Evolutionary conservation across 2,113 vertebrate genomes (phyloP).

Genomic region (Herpetotheres cachinnans): DNA sequence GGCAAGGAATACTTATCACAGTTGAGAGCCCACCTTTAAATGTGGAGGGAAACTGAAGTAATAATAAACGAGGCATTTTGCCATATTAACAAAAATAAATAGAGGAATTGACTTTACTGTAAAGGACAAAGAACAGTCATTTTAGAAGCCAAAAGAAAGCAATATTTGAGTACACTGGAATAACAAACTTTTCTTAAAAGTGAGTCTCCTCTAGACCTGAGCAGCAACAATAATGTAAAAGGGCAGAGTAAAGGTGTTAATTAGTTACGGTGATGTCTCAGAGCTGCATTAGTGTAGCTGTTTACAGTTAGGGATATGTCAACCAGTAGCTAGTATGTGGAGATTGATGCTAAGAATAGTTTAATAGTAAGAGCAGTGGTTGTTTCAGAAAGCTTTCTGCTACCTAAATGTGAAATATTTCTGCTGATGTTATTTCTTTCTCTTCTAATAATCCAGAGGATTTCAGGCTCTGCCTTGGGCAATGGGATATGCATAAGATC

Average conservation of each 20-base stretch:
- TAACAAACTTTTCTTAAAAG: background rate
- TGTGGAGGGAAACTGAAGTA: background rate
- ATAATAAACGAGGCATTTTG: background rate
- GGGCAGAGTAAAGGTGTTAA: background rate
- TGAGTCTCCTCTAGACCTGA: background rate
- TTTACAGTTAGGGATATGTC: background rate
- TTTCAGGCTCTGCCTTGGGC: background rate
- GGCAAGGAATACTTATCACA: rapidly evolving
- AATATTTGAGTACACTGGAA: background rate
- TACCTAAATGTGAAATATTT: background rate
- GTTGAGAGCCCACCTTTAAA: background rate
- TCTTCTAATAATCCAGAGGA: background rate
- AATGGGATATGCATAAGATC: background rate
- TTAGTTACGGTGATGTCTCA: background rate
- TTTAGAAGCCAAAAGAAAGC: background rate
- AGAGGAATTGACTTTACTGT: background rate
- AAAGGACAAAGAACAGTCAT: background rate
- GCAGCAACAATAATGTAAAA: background rate
- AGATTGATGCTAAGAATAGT: background rate
- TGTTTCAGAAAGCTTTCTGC: background rate
- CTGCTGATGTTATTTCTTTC: background rate
- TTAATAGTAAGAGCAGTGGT: background rate
- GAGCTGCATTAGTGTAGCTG: background rate
- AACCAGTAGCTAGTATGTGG: background rate
- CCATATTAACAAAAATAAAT: background rate